Base-by-base conservation (phyloP, 2,888 invertebrate genomes). In the Hirtodrosophila histrioides region DNA sequence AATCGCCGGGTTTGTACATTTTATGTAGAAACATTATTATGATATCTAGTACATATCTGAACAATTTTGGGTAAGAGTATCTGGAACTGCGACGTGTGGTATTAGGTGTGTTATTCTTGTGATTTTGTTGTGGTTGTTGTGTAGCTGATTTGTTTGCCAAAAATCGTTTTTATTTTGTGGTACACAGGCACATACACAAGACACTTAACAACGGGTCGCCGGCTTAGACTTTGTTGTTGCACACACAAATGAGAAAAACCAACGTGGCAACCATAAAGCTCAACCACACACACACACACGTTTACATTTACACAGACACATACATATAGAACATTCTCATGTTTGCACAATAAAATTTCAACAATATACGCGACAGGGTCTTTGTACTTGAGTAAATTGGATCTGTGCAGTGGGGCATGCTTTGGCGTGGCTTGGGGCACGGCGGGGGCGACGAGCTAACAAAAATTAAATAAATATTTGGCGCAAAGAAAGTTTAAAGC, bases 341-440 rank as follows among this genome's bases (percentile, higher is more conserved):
- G 88, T 83, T 83, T 87, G 86, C 64, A 87, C 86, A 82, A 82
- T 82, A 82, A 87, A 82, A 86, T 82, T 87, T 83, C 64, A 87
- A 76, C 88, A 87, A 87, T 85, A 76, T 87, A 84, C 86, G 86
- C 83, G 88, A 85, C 77, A 65, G 63, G 82, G 77, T 81, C 86
- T 87, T 82, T 87, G 88, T 82, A 85, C 82, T 82, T 87, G 88
- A 87, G 86, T 82, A 87, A 82, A 82, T 82, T 82, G 82, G 82
- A 87, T 82, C 79, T 82, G 85, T 86, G 85, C 82, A 75, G 57
- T 49, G 63, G 68, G 58, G 56, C 71, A 60, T 58, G 62, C 3
- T 63, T 37, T 12, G n/a, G 23, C 9, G 10, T 27, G 29, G 31
- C 31, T 31, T 31, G 31, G 27, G 27, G 27, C 27, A 5, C 3